Evolutionary conservation across 2,888 invertebrate species (phyloP).

Genomic region (Mechanitis messenoides): DNA sequence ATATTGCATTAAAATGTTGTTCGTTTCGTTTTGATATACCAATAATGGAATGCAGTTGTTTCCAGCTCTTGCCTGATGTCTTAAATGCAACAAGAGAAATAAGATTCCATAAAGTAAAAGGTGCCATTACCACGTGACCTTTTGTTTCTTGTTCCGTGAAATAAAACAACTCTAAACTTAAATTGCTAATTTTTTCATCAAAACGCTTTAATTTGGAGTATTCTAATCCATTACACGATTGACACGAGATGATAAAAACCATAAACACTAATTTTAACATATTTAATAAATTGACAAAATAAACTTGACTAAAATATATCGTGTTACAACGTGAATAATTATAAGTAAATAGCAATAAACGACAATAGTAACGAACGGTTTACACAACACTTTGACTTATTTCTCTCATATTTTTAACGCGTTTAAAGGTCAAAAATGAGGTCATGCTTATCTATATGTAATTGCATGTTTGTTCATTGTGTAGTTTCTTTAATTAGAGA

Average conservation of each 20-base stretch:
- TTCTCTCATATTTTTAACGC: no score
- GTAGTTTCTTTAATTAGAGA: no score
- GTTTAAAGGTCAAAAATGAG: no score
- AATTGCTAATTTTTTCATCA: not conserved
- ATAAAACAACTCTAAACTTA: slow-evolving; percentile 4
- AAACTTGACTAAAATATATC: no score
- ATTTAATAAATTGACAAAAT: no score
- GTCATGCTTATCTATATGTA: no score
- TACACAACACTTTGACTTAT: no score
- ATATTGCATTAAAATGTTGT: not conserved
- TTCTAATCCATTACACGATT: not conserved
- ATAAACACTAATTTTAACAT: slow-evolving; percentile 2
- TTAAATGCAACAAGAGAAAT: not conserved
- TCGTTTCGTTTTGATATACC: not conserved
- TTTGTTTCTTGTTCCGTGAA: not conserved
- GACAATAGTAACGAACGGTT: no score
- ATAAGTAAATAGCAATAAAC: no score
- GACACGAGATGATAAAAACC: not conserved
- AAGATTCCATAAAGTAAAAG: not conserved
- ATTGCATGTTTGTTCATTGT: no score
- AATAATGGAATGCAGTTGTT: not conserved
- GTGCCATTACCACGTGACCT: slow-evolving; percentile 1
- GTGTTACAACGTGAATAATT: no score
- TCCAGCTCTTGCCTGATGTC: not conserved
- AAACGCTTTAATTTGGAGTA: not conserved